These are phyloP conservation scores for Guaruba guarouba DNA, from an alignment of 2,113 vertebrate species.

Conservation along the genomic window DNA sequence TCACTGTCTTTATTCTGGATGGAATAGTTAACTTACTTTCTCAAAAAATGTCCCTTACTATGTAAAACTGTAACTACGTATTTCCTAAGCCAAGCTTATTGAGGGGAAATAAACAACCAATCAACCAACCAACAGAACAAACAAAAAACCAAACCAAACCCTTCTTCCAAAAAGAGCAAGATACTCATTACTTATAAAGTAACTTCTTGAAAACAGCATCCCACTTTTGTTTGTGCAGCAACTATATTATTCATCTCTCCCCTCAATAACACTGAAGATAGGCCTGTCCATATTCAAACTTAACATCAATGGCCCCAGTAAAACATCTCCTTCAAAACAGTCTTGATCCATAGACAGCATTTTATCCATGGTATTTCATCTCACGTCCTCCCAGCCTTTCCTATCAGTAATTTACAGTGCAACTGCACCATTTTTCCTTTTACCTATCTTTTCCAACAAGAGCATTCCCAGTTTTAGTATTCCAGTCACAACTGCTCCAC, in stretches of 20 bases:
- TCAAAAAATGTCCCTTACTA: neutral
- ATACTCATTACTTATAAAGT: neutral
- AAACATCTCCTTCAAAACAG: neutral
- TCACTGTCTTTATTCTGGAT: neutral
- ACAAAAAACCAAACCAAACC: neutral
- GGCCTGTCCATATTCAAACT: neutral
- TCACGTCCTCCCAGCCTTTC: neutral
- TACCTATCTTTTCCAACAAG: neutral
- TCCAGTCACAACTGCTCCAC: neutral
- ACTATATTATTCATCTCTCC: neutral
- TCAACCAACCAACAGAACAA: fast-evolving
- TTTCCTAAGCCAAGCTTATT: neutral
- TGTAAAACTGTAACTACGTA: neutral
- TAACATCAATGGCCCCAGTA: neutral
- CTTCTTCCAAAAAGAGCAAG: neutral
- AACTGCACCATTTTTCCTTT: neutral
- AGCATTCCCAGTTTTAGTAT: neutral
- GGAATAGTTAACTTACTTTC: neutral
- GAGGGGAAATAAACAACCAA: neutral
- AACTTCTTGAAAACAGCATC: neutral
- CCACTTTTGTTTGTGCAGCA: neutral
- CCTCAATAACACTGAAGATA: neutral
- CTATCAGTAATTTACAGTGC: neutral
- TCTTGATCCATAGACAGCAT: neutral
- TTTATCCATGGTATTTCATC: neutral